Evolutionary conservation across 1,140 invertebrate genomes (phyloP).

Genomic region (Drosophila melanica): DNA sequence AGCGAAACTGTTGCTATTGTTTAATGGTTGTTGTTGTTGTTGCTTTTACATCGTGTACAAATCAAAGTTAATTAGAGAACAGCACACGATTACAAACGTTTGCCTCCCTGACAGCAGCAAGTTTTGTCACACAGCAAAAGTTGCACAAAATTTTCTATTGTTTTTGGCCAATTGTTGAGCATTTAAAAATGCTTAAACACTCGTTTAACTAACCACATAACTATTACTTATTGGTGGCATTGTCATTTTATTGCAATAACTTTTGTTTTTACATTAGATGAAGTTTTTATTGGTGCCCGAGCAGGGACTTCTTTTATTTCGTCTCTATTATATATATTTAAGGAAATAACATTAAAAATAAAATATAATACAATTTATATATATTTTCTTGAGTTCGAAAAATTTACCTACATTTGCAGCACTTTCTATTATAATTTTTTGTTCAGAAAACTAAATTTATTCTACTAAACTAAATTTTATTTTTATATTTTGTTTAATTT

Average conservation of each 20-base stretch:
- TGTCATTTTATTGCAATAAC: neutral
- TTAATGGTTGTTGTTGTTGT: conserved; percentile 9
- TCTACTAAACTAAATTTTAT: no score
- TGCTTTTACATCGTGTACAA: conserved; percentile 23
- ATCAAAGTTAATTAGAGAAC: conserved; percentile 45
- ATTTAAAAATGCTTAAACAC: conserved; percentile 12
- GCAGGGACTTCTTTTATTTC: neutral
- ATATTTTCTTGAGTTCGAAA: no score
- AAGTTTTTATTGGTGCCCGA: neutral
- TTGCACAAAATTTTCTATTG: conserved; percentile 8
- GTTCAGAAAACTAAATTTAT: no score
- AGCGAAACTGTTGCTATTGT: conserved; percentile 8
- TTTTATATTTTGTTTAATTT: no score
- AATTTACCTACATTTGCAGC: no score
- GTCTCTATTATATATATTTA: no score
- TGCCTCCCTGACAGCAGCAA: conserved; percentile 1
- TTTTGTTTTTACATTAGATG: neutral
- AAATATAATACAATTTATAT: no score
- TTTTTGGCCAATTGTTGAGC: conserved; percentile 5
- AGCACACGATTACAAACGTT: conserved; percentile 19
- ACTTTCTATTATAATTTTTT: no score
- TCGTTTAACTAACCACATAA: conserved; percentile 14
- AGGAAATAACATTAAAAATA: neutral
- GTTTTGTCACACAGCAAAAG: conserved; percentile 11
- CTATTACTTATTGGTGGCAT: conserved; percentile 9